Percentiles rank a stretch among this genome's conserved stretches.
phyloP scores from a whole-genome alignment of 2,797 vertebrate species.

The Streptopelia turtur region DNA sequence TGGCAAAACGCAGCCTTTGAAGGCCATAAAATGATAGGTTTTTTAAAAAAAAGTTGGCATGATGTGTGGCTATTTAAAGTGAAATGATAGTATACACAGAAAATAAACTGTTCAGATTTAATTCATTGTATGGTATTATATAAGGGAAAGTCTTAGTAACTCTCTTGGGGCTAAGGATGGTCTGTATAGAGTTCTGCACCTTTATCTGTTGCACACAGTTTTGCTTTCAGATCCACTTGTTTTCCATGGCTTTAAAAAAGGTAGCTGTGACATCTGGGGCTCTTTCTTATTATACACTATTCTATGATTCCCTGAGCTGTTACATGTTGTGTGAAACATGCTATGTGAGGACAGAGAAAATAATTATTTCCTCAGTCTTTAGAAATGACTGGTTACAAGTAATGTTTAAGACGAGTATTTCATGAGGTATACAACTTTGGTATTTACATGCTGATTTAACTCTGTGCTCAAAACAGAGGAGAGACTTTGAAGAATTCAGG shows the following conservation, averaged over 20 bases:
- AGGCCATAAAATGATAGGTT: background rate
- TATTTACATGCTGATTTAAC: background rate
- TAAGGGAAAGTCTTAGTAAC: background rate
- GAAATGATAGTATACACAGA: background rate
- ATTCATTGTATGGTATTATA: background rate
- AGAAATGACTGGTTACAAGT: background rate
- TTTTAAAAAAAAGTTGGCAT: background rate
- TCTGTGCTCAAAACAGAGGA: background rate
- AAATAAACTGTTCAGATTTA: background rate
- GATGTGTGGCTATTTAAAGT: background rate
- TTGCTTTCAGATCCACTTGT: background rate
- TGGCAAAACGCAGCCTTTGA: background rate
- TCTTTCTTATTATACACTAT: background rate
- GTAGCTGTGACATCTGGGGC: background rate
- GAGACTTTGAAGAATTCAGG: background rate
- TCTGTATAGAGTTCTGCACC: background rate
- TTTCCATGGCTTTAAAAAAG: background rate
- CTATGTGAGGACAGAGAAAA: background rate
- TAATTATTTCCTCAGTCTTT: background rate
- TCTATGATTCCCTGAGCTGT: background rate
- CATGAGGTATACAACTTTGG: background rate
- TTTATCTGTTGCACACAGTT: background rate
- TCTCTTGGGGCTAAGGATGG: background rate
- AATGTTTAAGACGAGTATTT: background rate
- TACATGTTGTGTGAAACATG: background rate